These are phyloP conservation scores for Aricia agestis DNA, from an alignment of 1,140 invertebrate genomes.

Conservation along the genomic window DNA sequence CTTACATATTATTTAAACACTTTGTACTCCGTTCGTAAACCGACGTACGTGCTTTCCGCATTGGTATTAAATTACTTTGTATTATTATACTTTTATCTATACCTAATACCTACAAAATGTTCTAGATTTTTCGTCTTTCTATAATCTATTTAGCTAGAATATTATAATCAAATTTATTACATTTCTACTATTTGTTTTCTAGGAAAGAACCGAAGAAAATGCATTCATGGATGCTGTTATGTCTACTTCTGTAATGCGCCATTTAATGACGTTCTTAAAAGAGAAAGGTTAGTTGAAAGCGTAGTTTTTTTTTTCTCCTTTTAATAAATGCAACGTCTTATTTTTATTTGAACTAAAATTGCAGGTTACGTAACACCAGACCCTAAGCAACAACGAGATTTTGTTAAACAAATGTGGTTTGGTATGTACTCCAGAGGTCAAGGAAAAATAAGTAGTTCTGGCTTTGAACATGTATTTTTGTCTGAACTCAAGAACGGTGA, in stretches of 20 bases:
- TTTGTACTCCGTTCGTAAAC: too few species aligned
- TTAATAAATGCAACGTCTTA: background rate
- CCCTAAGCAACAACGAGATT: conserved; percentile 82
- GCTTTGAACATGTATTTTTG: conserved; percentile 92
- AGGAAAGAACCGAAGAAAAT: conserved; percentile 85
- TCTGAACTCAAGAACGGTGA: conserved; percentile 88
- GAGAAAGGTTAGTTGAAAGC: conserved; percentile 76
- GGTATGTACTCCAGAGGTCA: conserved; percentile 86
- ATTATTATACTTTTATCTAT: too few species aligned
- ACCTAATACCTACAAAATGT: too few species aligned
- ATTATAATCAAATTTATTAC: too few species aligned
- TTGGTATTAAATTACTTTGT: too few species aligned
- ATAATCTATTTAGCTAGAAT: background rate
- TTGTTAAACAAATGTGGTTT: conserved; percentile 87
- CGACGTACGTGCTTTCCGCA: too few species aligned
- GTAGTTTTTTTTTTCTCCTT: background rate
- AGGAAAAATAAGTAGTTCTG: conserved; percentile 86
- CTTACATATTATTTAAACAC: too few species aligned
- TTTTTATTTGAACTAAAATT: conserved; percentile 8
- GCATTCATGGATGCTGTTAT: conserved; percentile 85
- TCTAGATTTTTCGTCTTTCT: background rate
- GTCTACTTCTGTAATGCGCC: conserved; percentile 84
- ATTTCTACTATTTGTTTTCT: conserved; percentile 27
- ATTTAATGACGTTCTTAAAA: conserved; percentile 83
- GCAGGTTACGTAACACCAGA: conserved; percentile 77